Conservation (phyloP, 1,140 invertebrate species). For the Drosophila virilis region DNA sequence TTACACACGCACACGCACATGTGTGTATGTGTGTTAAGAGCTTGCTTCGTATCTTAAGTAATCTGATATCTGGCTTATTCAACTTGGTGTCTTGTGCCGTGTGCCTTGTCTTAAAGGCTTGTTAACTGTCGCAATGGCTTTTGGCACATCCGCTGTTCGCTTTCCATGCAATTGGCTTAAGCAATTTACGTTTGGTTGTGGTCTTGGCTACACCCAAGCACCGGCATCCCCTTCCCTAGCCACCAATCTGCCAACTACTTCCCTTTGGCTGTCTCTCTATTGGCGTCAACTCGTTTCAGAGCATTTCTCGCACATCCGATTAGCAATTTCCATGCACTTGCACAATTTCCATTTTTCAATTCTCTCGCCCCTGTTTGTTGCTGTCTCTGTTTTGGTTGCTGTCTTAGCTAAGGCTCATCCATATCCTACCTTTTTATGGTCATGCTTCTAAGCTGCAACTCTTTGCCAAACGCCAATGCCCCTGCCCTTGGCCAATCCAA, state of each 20-base stretch:
- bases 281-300: constrained; percentile 38
- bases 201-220: constrained; percentile 21
- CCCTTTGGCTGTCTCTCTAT: constrained; percentile 16
- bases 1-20: constrained; percentile 10
- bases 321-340: constrained; percentile 79
- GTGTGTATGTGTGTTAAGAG: constrained; percentile 17
- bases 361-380: neutral
- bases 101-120: constrained; percentile 39
- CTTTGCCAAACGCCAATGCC: constrained; percentile 25
- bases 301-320: constrained; percentile 66
- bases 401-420: constrained; percentile 56
- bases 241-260: constrained; percentile 2
- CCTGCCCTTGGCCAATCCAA: neutral
- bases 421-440: constrained; percentile 41
- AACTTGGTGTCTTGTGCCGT: constrained; percentile 15
- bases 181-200: constrained; percentile 65
- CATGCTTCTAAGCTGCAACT: constrained; percentile 48
- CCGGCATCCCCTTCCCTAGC: constrained; percentile 18
- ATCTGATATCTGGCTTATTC: constrained; percentile 39
- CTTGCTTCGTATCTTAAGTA: constrained; percentile 17
- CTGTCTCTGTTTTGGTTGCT: constrained; percentile 32
- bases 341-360: constrained; percentile 66
- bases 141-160: constrained; percentile 52
- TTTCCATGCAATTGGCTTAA: constrained; percentile 79
- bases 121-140: constrained; percentile 50